These are phyloP conservation scores for Aeoliscus strigatus DNA, from an alignment of 2,797 vertebrate species.

Conservation along the genomic window DNA sequence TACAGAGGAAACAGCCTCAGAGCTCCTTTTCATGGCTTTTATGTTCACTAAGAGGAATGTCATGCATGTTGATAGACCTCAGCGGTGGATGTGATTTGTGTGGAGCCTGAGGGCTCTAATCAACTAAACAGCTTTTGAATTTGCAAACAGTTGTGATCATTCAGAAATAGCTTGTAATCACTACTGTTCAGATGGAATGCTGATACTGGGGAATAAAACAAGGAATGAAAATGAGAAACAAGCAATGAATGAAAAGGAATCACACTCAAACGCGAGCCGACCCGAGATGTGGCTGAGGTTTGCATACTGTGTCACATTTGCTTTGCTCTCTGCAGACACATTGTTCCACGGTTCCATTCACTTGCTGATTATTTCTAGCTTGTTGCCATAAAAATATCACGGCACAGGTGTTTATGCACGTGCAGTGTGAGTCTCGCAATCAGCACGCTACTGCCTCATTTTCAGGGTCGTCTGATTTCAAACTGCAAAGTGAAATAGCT, in stretches of 20 bases:
- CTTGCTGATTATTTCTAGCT: conserved; percentile 41
- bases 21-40: conserved; percentile 45
- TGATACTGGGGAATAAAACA: conserved; percentile 47
- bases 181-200: conserved; percentile 48
- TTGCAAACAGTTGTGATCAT: conserved; percentile 63
- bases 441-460: conserved; percentile 21
- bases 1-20: conserved; percentile 26
- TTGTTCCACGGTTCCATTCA: conserved; percentile 21
- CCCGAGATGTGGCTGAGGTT: conserved; percentile 20
- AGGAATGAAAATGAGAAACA: conserved; percentile 43
- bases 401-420: conserved; percentile 16
- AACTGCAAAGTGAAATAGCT: conserved; percentile 5
- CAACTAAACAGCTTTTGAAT: conserved; percentile 64
- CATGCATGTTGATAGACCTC: conserved; percentile 48
- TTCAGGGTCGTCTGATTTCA: conserved; percentile 7
- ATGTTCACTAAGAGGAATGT: conserved; percentile 46
- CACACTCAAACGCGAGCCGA: conserved; percentile 6
- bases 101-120: conserved; percentile 54
- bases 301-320: conserved; percentile 13
- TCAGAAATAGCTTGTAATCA: conserved; percentile 56
- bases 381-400: conserved; percentile 24
- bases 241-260: conserved; percentile 27
- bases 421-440: conserved; percentile 23
- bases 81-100: conserved; percentile 46
- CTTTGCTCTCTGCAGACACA: conserved; percentile 25